A percentile compares a stretch with the other conserved stretches of the same genome.
These are phyloP conservation scores for Drepana falcataria DNA, from an alignment of 2,888 invertebrate genomes.

Conservation along the genomic window DNA sequence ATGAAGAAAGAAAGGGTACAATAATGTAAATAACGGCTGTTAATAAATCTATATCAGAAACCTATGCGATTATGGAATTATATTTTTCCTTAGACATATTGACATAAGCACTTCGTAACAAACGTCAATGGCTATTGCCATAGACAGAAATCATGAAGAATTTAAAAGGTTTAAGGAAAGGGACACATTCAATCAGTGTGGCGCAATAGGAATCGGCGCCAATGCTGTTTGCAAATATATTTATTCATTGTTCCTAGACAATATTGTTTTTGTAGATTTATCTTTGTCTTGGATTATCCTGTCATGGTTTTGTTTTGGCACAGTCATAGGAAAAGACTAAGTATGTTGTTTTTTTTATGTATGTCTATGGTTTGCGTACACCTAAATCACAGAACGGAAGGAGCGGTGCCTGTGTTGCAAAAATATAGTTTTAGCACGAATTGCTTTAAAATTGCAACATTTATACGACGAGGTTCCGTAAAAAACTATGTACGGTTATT, in stretches of 20 bases:
- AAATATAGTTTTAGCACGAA: conserved; percentile 51
- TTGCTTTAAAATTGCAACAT: conserved; percentile 27
- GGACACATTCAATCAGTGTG: too few species aligned
- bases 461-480: conserved; percentile 41
- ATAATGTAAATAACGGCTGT: too few species aligned
- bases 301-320: conserved; percentile 57
- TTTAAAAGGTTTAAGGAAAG: too few species aligned
- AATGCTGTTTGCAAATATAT: too few species aligned
- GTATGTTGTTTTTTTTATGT: conserved; percentile 26
- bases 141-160: conserved; percentile 11
- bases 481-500: conserved; percentile 37
- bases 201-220: too few species aligned
- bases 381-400: conserved; percentile 75
- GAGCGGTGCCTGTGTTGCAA: conserved; percentile 69
- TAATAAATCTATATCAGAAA: too few species aligned
- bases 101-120: too few species aligned
- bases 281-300: conserved; percentile 39
- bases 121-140: conserved; percentile 3
- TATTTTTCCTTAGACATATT: too few species aligned
- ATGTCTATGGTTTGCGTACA: conserved; percentile 44
- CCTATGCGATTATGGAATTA: too few species aligned
- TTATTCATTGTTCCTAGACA: background rate
- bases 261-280: conserved; percentile 26
- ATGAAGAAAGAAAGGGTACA: too few species aligned
- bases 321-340: conserved; percentile 59